These are phyloP conservation scores for Apodemia zela DNA, from an alignment of 2,888 invertebrate species.

Conservation along the genomic window DNA sequence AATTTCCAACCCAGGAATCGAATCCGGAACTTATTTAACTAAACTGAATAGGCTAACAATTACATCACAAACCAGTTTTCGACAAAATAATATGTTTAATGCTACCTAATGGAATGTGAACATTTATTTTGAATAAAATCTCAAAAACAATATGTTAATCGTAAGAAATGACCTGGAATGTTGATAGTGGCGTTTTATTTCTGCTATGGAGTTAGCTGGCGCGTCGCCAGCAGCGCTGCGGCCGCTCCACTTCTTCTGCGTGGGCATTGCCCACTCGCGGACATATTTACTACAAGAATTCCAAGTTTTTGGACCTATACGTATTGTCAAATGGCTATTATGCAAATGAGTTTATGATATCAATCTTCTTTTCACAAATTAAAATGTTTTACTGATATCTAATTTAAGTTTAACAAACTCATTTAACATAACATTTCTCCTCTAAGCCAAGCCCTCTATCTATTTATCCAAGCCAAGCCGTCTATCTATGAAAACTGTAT, in stretches of 20 bases:
- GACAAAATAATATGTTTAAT: too few relatives aligned
- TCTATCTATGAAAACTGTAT: too few relatives aligned
- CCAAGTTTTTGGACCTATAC: constrained; percentile 25
- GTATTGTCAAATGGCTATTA: not conserved
- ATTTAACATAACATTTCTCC: too few relatives aligned
- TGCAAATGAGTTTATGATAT: not conserved
- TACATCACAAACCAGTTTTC: too few relatives aligned
- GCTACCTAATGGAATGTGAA: too few relatives aligned
- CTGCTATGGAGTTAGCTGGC: constrained; percentile 71
- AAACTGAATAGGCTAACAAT: too few relatives aligned
- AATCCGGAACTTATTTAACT: too few relatives aligned
- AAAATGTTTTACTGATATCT: too few relatives aligned
- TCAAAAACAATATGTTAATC: constrained; percentile 63
- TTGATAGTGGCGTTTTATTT: constrained; percentile 75
- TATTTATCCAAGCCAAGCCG: too few relatives aligned
- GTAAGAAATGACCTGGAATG: constrained; percentile 75
- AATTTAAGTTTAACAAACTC: too few relatives aligned
- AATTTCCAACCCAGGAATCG: too few relatives aligned
- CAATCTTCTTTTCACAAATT: not conserved
- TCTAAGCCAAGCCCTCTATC: too few relatives aligned
- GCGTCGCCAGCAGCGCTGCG: constrained; percentile 61
- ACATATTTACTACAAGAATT: constrained; percentile 34
- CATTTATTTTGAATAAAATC: constrained; percentile 11
- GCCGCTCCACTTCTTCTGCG: constrained; percentile 56
- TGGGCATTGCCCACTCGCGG: constrained; percentile 57